Evolutionary conservation across 2,113 vertebrate species (phyloP), one percentile per base, ranked within the genome.

Genomic region (Prochilodus magdalenae): DNA sequence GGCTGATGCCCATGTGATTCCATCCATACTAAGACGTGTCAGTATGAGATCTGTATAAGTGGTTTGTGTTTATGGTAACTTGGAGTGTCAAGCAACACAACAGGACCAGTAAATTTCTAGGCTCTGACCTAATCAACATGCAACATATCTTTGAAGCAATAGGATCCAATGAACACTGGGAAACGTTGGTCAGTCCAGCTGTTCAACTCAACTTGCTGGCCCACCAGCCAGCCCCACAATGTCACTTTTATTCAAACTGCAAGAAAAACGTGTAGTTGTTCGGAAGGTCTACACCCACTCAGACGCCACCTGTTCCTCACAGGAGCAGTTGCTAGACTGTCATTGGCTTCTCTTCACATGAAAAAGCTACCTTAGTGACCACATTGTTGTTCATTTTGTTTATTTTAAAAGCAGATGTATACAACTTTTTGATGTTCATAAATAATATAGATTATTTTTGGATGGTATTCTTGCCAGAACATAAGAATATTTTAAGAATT

Each of bases 361-460:
- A 26, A 65, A 65, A 80, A 65, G 77, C 72, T 86, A 72, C 73
- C 59, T 77, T 81, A 73, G 81, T 86, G 73, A 83, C 81, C 69
- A 73, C 78, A 55, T 77, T 94, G 93, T 82, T 85, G 72, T 85
- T 85, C 26, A 14, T 71, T 82, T 71, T 82, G 81, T 86, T 83
- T 86, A 89, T 93, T 94, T 91, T 92, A 90, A 95, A 88, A 87
- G 91, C 90, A 89, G 92, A 93, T 95, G 94, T 97, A 95, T 95
- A 95, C 92, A 94, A 95, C 93, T 95, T 96, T 94, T 93, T 95
- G 95, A 95, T 95, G 95, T 98, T 99, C 94, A 96, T 97, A 98
- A 90, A 90, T 85, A 91, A 91, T 86, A 93, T 86, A 95, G 92
- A 96, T 95, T 97, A 98, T 99, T 98, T 95, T 99, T 97, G 94